Percentiles rank a stretch among this genome's conserved stretches.
Evolutionary conservation across 35 echinoderm and acorn worm species (phyloP).

Genomic region (Stichopus chloronotus): DNA sequence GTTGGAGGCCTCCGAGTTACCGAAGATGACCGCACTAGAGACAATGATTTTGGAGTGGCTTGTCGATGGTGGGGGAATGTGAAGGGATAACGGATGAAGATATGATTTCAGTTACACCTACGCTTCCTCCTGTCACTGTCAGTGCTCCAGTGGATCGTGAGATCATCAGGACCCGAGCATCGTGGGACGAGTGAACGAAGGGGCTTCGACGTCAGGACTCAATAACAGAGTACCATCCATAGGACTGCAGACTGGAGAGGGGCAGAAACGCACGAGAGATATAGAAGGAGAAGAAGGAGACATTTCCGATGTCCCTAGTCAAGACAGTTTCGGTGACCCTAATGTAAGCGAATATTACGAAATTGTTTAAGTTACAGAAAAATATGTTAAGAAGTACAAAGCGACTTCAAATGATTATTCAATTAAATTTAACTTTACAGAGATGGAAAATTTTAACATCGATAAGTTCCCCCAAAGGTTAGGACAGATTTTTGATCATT

Average conservation of each 20-base stretch:
- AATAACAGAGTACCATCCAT: background rate
- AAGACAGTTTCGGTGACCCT: background rate
- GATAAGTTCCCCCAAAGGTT: background rate
- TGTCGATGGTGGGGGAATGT: conserved; percentile 11
- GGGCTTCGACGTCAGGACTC: background rate
- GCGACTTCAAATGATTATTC: background rate
- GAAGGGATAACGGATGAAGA: conserved; percentile 29
- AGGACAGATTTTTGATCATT: background rate
- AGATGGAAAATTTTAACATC: background rate
- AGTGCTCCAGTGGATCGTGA: background rate
- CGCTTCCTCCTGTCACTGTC: background rate
- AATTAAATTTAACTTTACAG: background rate
- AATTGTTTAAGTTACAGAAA: background rate
- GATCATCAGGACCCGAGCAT: background rate
- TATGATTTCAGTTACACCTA: conserved; percentile 29
- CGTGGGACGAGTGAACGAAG: background rate
- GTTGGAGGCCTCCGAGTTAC: background rate
- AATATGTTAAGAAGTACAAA: background rate
- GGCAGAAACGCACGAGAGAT: background rate
- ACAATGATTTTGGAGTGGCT: background rate
- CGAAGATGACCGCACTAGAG: background rate
- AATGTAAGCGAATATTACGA: background rate
- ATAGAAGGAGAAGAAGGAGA: background rate
- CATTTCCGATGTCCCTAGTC: background rate
- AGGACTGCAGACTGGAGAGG: background rate